phyloP scores from a whole-genome alignment of 2,888 invertebrate species.

The Siphonodentalium dalli region DNA sequence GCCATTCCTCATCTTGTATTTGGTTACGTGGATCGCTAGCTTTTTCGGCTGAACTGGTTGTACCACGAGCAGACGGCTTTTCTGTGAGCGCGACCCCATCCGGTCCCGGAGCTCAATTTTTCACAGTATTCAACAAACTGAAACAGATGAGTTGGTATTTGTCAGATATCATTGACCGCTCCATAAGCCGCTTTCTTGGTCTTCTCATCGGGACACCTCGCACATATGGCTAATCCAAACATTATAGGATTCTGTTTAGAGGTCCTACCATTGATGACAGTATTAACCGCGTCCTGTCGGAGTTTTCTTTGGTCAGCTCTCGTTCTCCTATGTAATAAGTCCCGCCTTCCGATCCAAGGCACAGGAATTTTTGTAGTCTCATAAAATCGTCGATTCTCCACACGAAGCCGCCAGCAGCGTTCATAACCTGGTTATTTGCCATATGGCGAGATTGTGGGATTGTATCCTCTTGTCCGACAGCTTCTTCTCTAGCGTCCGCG shows the following conservation, averaged over 20 bases:
- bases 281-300: conserved; percentile 48
- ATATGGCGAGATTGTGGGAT: too few species aligned
- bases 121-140: conserved; percentile 35
- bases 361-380: conserved; percentile 59
- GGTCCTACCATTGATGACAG: conserved; percentile 56
- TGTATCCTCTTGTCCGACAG: too few species aligned
- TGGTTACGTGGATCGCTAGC: conserved; percentile 73
- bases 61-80: conserved; percentile 34
- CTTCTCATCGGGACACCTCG: conserved; percentile 27
- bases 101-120: conserved; percentile 29
- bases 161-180: conserved; percentile 25
- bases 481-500: too few species aligned
- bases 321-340: conserved; percentile 54
- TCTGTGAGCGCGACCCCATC: conserved; percentile 38
- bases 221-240: conserved; percentile 30
- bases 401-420: conserved; percentile 23
- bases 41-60: conserved; percentile 65
- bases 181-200: conserved; percentile 32
- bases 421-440: conserved; percentile 16
- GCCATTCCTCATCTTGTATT: conserved; percentile 72
- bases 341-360: conserved; percentile 59
- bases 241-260: conserved; percentile 61
- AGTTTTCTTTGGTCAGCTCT: conserved; percentile 55
- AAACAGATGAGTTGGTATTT: conserved; percentile 40
- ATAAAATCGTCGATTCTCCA: conserved; percentile 55